Percentiles rank a stretch among this genome's conserved stretches.
Conservation (phyloP, 1,140 invertebrate species). For the Gerris buenoi region DNA sequence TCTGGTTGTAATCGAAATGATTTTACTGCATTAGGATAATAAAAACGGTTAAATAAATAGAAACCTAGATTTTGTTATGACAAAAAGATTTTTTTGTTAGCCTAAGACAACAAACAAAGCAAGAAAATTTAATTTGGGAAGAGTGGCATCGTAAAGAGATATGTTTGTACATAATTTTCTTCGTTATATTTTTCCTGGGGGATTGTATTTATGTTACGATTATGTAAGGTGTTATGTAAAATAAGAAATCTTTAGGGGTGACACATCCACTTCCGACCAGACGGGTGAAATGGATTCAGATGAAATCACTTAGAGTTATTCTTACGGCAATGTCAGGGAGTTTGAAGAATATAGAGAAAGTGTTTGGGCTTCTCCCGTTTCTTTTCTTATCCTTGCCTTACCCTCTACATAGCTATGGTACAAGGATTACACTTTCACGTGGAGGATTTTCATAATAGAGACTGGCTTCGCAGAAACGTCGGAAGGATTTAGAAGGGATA, state of each 20-base stretch:
- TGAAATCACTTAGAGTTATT: not conserved
- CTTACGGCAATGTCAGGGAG: not conserved
- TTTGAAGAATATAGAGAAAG: too few species aligned
- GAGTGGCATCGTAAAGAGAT: not conserved
- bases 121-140: not conserved
- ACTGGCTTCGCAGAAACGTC: not conserved
- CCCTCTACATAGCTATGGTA: too few species aligned
- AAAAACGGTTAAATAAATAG: too few species aligned
- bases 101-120: too few species aligned
- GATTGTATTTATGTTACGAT: not conserved
- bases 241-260: not conserved
- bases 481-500: not conserved
- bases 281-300: not conserved
- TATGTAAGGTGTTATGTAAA: not conserved
- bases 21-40: too few species aligned
- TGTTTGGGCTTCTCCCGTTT: too few species aligned
- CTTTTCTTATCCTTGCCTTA: too few species aligned
- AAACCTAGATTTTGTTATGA: too few species aligned
- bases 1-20: too few species aligned
- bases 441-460: not conserved
- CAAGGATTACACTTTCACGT: not conserved
- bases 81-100: too few species aligned
- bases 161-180: not conserved
- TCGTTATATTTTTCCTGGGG: too few species aligned
- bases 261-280: not conserved